Conservation (phyloP, 2,888 invertebrate genomes). For the Thymelicus lineola region DNA sequence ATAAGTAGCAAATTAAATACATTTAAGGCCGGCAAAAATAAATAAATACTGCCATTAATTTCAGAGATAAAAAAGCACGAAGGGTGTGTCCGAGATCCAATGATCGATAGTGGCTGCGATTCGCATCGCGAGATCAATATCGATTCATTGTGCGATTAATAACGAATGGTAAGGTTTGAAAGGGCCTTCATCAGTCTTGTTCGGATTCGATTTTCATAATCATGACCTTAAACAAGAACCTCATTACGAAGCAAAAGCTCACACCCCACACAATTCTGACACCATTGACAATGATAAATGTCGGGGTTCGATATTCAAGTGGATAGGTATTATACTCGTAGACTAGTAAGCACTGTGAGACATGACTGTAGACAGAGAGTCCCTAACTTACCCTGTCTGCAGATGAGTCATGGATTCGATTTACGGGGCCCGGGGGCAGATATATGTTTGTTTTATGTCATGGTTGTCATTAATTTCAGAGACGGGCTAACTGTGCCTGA, state of each 20-base stretch:
- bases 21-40: conserved; percentile 4
- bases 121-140: conserved; percentile 49
- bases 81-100: conserved; percentile 36
- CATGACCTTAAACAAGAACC: conserved; percentile 37
- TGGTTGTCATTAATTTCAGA: too few species aligned
- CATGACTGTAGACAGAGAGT: too few species aligned
- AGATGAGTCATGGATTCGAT: too few species aligned
- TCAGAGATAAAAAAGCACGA: conserved; percentile 26
- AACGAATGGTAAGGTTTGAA: conserved; percentile 47
- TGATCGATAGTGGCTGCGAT: conserved; percentile 50
- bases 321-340: conserved; percentile 5
- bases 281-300: conserved; percentile 31
- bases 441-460: too few species aligned
- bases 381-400: too few species aligned
- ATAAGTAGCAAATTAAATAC: background rate
- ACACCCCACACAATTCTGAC: conserved; percentile 23
- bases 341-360: too few species aligned
- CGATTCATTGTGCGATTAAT: conserved; percentile 46
- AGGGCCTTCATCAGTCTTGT: conserved; percentile 49
- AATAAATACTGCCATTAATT: conserved; percentile 21
- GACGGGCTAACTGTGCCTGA: too few species aligned
- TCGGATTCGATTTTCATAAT: conserved; percentile 43
- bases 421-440: too few species aligned
- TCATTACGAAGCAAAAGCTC: conserved; percentile 33
- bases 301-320: conserved; percentile 25